Base-by-base conservation (phyloP, 2,113 vertebrate species). In the Vidua macroura region DNA sequence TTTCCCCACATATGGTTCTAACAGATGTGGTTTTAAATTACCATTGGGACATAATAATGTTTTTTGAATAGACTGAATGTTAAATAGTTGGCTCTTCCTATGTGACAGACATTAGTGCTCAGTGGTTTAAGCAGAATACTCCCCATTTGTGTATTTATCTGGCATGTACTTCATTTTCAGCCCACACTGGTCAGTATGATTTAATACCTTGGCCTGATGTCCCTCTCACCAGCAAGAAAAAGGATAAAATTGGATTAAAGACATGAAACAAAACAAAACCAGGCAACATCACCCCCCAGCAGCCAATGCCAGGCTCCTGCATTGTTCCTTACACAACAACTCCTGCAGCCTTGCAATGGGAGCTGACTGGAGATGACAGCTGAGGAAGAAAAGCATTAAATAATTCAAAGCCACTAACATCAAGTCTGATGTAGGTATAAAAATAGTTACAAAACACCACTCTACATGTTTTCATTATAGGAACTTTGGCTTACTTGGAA, bases 401-500 rank as follows among this genome's bases (percentile, higher is more conserved):
- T 98, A 97, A 98, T 98, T 98, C 97, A 98, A 95, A 96, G 95
- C 94, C 93, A 88, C 96, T 97, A 97, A 96, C 97, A 97, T 97
- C 95, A 96, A 97, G 97, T 97, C 97, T 97, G 96, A 97, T 95
- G 97, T 95, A 83, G 91, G 92, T 96, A 98, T 98, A 98, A 98
- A 98, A 98, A 98, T 98, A 98, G 98, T 97, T 96, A 92, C 97
- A 96, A 97, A 97, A 95, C 88, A 96, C 94, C 88, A 88, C 93
- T 95, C 83, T 77, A 68, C 69, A 70, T 91, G 94, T 97, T 97
- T 97, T 98, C 92, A 86, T 96, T 96, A 96, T 66, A 95, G 88
- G 89, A 96, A 94, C 91, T 97, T 95, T 85, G 88, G 86, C 90
- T 97, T 94, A 93, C 81, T 89, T 85, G 82, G 91, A 96, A 90